A percentile compares a stretch with the other conserved stretches of the same genome.
phyloP scores from a whole-genome alignment of 2,797 vertebrate genomes.

The Simalia tracyae region DNA sequence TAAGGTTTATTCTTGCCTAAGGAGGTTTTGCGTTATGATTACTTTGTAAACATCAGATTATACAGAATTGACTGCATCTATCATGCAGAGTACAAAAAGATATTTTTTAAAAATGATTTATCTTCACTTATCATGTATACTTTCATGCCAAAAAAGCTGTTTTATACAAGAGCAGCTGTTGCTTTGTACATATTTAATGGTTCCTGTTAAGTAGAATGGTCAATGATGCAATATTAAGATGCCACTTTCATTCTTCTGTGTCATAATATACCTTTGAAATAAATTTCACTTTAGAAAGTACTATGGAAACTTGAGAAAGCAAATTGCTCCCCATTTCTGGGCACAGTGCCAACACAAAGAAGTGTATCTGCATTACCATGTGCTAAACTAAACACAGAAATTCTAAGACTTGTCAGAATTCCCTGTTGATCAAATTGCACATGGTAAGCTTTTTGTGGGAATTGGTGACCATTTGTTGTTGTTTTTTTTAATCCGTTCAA shows the following conservation, averaged over 20 bases:
- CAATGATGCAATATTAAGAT: slow-evolving; percentile 64
- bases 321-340: slow-evolving; percentile 48
- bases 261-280: slow-evolving; percentile 59
- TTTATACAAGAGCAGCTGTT: slow-evolving; percentile 67
- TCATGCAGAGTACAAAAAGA: slow-evolving; percentile 58
- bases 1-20: slow-evolving; percentile 67
- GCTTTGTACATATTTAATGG: slow-evolving; percentile 76
- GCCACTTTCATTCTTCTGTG: slow-evolving; percentile 64
- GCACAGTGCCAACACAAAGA: slow-evolving; percentile 42
- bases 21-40: slow-evolving; percentile 58
- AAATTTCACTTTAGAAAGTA: slow-evolving; percentile 60
- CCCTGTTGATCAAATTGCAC: slow-evolving; percentile 2
- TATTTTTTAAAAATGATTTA: slow-evolving; percentile 67
- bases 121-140: slow-evolving; percentile 74
- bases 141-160: slow-evolving; percentile 65
- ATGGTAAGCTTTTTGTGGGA: slow-evolving; percentile 12
- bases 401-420: background rate
- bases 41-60: slow-evolving; percentile 68
- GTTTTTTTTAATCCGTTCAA: too few relatives aligned
- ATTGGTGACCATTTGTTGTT: background rate
- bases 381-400: slow-evolving; percentile 30
- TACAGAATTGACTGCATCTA: slow-evolving; percentile 62
- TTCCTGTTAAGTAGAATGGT: slow-evolving; percentile 71
- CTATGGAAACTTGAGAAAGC: slow-evolving; percentile 49
- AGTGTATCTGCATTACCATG: slow-evolving; percentile 48